Base-by-base conservation (phyloP, 1,140 invertebrate species). In the Galendromus occidentalis region DNA sequence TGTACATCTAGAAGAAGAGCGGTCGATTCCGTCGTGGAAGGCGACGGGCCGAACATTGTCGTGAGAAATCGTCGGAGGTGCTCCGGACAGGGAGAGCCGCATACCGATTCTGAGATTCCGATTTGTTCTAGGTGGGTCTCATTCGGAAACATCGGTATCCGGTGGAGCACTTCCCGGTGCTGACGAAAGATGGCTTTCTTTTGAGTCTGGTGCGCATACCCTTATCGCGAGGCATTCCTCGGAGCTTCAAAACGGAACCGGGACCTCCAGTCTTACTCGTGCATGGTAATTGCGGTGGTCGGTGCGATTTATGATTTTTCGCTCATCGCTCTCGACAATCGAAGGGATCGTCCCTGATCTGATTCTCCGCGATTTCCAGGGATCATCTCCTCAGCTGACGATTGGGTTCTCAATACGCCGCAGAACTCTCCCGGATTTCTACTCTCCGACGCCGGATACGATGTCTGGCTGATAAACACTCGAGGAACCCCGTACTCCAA, bases 381-480 rank as follows among this genome's bases (percentile, higher is more conserved):
- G 4, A 59, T 59, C 25, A 59, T 59, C 14, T 59, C 51, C 25
- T 59, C 51, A 25, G 51, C 51, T 25, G 51, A 59, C 22, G 51
- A 59, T 25, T 59, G 51, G 51, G 22, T 59, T 14, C 2, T 59
- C 2, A 59, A 59, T 25, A 20, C 25, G 25, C 51, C 51, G 51
- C 14, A 22, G 51, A 59, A 59, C 51, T 59, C 51, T 33, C 51
- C 51, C 1, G 51, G 51, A 2, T 59, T 59, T 22, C 20, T 59
- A 17, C 33, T 59, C 14, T 59, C 51, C 1, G 51, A 59, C 22
- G 51, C 51, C 22, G 51, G 51, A 5, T 59, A 59, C 51, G 51
- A 59, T 25, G 51, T 59, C 4, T 59, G 51, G 51, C 51, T 59
- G 14, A 17, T 59, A 25, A 59, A 59, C 51, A 59, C 51, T 14